Percentiles rank a stretch among this genome's conserved stretches.
phyloP scores from a whole-genome alignment of 2,113 vertebrate genomes.

The Taxidea taxus region DNA sequence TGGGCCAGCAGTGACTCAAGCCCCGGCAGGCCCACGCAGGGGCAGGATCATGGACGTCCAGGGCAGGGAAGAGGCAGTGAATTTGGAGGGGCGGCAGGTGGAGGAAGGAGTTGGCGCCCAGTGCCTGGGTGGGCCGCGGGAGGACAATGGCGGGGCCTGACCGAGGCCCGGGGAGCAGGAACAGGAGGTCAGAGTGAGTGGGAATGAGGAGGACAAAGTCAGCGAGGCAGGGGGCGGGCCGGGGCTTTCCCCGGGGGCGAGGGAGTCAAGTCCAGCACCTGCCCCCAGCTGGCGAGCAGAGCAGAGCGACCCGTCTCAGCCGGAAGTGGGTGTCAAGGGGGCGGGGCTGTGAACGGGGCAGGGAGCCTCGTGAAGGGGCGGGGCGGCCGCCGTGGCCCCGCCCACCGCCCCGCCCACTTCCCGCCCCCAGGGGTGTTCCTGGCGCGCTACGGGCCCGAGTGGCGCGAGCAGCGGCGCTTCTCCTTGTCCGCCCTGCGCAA shows the following conservation, averaged over 20 bases:
- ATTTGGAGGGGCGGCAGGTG: neutral
- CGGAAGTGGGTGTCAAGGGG: neutral
- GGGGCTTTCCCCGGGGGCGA: accelerated
- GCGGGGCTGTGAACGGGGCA: neutral
- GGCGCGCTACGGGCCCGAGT: slow-evolving; percentile 75
- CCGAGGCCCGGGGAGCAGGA: accelerated
- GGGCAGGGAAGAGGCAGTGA: neutral
- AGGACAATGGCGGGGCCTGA: neutral
- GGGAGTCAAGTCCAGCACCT: neutral
- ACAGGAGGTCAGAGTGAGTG: accelerated
- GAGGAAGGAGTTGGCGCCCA: accelerated
- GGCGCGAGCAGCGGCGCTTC: slow-evolving; percentile 88
- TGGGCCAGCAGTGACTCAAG: neutral
- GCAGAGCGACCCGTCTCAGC: accelerated
- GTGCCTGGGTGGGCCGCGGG: neutral
- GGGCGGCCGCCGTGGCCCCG: accelerated
- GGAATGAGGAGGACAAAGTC: neutral
- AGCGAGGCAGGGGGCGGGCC: no score
- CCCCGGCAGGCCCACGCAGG: accelerated
- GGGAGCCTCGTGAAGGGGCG: neutral
- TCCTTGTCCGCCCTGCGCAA: slow-evolving; percentile 83
- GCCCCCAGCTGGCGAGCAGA: neutral
- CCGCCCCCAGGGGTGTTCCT: slow-evolving; percentile 77
- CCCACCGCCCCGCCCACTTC: accelerated
- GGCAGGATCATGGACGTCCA: accelerated